phyloP scores from a whole-genome alignment of 2,113 vertebrate genomes.

The Rhadina sibilatrix region DNA sequence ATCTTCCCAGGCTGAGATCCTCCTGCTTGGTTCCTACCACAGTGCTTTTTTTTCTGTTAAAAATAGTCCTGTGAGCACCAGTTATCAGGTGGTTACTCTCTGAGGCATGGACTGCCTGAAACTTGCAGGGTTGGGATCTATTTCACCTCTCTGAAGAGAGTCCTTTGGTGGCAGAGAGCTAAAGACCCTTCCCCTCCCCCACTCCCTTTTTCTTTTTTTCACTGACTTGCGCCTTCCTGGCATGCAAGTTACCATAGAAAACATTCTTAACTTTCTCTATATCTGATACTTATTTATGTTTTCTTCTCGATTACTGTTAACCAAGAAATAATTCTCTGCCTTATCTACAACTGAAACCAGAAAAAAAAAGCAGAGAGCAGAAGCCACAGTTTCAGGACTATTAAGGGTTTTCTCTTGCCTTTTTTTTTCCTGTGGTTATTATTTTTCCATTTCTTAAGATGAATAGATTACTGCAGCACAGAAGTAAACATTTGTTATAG shows the following conservation, averaged over 20 bases:
- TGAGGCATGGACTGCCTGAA: background rate
- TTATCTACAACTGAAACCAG: background rate
- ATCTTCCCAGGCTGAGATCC: background rate
- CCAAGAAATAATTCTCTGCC: background rate
- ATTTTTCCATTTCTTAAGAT: background rate
- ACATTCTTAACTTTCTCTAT: background rate
- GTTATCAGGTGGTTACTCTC: background rate
- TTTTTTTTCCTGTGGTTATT: background rate
- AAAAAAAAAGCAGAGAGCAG: background rate
- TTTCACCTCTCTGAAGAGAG: background rate
- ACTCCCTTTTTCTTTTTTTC: background rate
- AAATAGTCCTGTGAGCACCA: background rate
- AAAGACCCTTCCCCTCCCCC: accelerated
- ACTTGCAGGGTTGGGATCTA: background rate
- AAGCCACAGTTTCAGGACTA: background rate
- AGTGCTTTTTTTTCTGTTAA: background rate
- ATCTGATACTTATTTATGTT: background rate
- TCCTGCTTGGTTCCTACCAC: background rate
- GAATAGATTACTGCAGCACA: background rate
- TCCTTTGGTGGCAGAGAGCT: too few species aligned
- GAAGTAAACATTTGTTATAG: background rate
- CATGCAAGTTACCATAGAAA: background rate
- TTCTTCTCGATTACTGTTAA: background rate
- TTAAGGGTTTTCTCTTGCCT: background rate
- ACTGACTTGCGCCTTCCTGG: background rate